Base-by-base conservation (phyloP, 2,888 invertebrate species). In the Neuroscelio doddi region DNA sequence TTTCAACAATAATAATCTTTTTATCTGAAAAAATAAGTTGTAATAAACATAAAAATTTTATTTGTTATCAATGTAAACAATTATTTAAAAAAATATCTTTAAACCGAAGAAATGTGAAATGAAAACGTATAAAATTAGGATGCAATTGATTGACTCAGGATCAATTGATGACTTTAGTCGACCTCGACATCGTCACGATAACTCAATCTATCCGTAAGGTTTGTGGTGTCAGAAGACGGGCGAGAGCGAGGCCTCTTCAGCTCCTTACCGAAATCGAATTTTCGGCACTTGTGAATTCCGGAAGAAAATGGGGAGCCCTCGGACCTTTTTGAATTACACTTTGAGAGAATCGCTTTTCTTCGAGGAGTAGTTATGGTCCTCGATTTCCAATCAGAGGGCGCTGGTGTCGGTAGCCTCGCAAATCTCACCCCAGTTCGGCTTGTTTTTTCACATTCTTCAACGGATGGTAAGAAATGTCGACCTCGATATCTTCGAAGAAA, bases 381-480 rank as follows among this genome's bases (percentile, higher is more conserved):
- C 16, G 71, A 72, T 53, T 53, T 71, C 47, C 50, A 52, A 9
- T 36, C 34, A 5, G 70, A 51, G 5, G 69, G 51, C 12, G 61
- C 56, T 14, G 79, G 72, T 17, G 74, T 70, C 29, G 79, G 73
- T 49, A 80, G 62, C 50, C 71, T 74, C 1, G 80, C 72, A 50
- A 81, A 81, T 68, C 80, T 74, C 34, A 69, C 58, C 3, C 77
- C 79, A 29, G 74, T 73, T 24, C 77, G 73, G 70, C 79, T 79
- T 2, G 77, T 79, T 2, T 78, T 76, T 21, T 78, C 72, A 46
- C 74, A 30, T 26, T 47, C 26, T 1, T 81, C 72, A 14, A 68
- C 73, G 3, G 65, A 70, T 1, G 80, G 75, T 24, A 81, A 71
- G 21, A 72, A 81, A 67, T 81, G 81, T 26, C 78, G 77, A 1